phyloP scores from a whole-genome alignment of 1,140 invertebrate genomes.

The Drosophila subobscura region DNA sequence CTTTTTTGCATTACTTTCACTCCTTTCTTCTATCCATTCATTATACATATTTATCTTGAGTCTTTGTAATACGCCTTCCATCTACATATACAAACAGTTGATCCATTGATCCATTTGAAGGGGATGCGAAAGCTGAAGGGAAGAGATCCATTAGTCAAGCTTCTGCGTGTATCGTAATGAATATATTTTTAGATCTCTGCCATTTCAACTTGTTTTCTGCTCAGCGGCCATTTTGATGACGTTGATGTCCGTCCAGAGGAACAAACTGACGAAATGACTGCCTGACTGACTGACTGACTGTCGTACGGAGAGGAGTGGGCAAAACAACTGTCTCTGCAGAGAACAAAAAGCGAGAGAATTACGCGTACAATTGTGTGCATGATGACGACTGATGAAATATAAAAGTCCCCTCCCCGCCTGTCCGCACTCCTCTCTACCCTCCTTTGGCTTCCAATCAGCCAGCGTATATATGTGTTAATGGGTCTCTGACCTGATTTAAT shows the following conservation, averaged over 20 bases:
- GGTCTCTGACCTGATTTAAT: constrained; percentile 83
- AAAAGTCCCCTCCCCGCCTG: constrained; percentile 12
- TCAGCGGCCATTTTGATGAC: constrained; percentile 74
- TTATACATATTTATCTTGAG: no score
- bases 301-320: constrained; percentile 23
- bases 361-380: constrained; percentile 8
- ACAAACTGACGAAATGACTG: constrained; percentile 26
- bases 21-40: no score
- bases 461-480: constrained; percentile 76
- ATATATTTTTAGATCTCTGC: constrained; percentile 40
- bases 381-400: constrained; percentile 51
- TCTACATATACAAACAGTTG: no score
- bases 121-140: neutral
- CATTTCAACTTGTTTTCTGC: constrained; percentile 40
- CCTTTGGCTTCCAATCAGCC: neutral
- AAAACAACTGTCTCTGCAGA: constrained; percentile 22
- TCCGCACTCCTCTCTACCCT: neutral
- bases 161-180: constrained; percentile 32
- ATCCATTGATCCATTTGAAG: neutral
- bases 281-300: constrained; percentile 9
- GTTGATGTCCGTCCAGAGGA: constrained; percentile 17
- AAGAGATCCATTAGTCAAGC: neutral
- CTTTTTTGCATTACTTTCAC: no score
- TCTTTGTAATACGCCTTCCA: no score
- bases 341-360: constrained; percentile 7